Evolutionary conservation across 92 coral and sea anemone genomes (phyloP).

Genomic region (Micromussa lordhowensis): DNA sequence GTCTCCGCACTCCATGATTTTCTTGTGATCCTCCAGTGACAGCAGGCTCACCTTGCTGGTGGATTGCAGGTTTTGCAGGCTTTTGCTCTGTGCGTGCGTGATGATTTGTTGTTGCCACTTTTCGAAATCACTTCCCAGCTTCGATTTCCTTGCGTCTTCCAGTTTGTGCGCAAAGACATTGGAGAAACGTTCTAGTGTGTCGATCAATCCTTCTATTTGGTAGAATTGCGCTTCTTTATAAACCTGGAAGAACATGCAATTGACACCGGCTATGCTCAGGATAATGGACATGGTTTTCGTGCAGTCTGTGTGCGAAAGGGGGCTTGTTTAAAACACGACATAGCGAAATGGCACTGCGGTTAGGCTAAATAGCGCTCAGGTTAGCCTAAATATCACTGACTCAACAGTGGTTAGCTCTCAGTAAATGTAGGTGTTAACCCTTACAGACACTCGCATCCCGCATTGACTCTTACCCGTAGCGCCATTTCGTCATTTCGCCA

Average conservation of each 20-base stretch:
- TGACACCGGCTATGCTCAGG: neutral
- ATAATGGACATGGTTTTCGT: neutral
- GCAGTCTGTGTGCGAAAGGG: no score
- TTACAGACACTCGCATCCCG: no score
- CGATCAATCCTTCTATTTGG: conserved; percentile 81
- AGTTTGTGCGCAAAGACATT: conserved; percentile 86
- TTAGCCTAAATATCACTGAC: no score
- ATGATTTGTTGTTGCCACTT: conserved; percentile 81
- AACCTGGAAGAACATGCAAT: conserved; percentile 60
- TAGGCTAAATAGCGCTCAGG: no score
- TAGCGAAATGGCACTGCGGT: no score
- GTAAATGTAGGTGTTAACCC: no score
- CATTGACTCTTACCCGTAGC: no score
- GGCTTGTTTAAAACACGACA: neutral
- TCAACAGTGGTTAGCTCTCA: no score
- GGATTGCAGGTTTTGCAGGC: conserved; percentile 74
- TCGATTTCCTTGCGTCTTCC: conserved; percentile 77
- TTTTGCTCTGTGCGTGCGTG: conserved; percentile 84
- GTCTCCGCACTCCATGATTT: conserved; percentile 63
- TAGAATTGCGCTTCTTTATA: conserved; percentile 93
- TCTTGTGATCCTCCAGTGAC: conserved; percentile 77
- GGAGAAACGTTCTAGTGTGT: conserved; percentile 84
- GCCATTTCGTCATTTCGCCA: no score
- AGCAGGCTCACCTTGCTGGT: conserved; percentile 76
- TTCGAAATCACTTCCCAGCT: conserved; percentile 79